Evolutionary conservation across 2,113 vertebrate species (phyloP), one percentile per base, ranked within the genome.

Genomic region (Anolis sagrei): DNA sequence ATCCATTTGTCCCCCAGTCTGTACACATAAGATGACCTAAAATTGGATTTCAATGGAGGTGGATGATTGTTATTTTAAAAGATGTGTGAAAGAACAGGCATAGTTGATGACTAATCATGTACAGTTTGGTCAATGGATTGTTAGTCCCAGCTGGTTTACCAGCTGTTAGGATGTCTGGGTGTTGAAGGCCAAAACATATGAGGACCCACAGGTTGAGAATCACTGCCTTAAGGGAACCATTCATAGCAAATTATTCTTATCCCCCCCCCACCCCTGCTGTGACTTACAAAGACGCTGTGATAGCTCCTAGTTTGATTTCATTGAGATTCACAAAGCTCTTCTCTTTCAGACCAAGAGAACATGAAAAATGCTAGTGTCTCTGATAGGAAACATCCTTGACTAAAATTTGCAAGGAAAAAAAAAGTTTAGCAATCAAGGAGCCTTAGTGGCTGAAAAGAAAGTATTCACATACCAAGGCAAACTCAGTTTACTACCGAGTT

Each of bases 371-470:
- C 21, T 4, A 7, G 16, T 61, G 62, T 2, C 27, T 78, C 75
- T 64, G 79, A 48, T 7, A 75, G n/a, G 32, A 90, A 61, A 13
- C 1, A 78, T 1, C 1, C 3, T 36, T 1, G 0, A 85, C 48
- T 13, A 62, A 74, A 34, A 76, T 0, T 0, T 0, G 0, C 39
- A 51, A 83, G 27, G 74, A 5, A 75, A 29, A 1, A 3, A 1
- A 18, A 36, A 1, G 5, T 51, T 78, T 85, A 85, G 25, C 34
- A 68, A 25, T 34, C 10, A 81, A 86, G 66, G 7, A 34, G 77
- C 34, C 16, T 77, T 48, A 25, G 25, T 74, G 29, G 23, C 29
- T n/a, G 0, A 16, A 78, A 39, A 54, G 61, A 36, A 54, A 61
- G 5, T 73, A 62, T 90, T 75, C 49, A 19, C 6, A 29, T 54